Evolutionary conservation across 2,113 vertebrate species (phyloP).

Genomic region (Strix aluco): DNA sequence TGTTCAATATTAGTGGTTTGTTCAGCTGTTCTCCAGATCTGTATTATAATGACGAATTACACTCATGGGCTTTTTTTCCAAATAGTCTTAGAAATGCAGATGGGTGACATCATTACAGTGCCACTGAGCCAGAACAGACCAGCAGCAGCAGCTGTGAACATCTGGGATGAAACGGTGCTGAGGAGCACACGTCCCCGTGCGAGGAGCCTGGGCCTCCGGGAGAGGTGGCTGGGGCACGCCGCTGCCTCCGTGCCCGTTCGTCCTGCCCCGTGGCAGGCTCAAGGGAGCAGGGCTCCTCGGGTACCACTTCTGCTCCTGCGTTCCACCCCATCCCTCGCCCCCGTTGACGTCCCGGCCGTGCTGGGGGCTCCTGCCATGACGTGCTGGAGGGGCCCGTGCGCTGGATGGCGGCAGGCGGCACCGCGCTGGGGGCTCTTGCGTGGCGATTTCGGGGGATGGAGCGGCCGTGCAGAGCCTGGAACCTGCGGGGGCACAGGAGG

Average conservation of each 20-base stretch:
- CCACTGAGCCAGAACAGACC: neutral
- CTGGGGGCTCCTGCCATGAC: rapidly evolving
- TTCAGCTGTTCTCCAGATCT: neutral
- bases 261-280: neutral
- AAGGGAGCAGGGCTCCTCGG: neutral
- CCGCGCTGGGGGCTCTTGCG: neutral
- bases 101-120: neutral
- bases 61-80: neutral
- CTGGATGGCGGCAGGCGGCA: neutral
- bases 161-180: neutral
- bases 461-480: neutral
- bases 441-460: rapidly evolving
- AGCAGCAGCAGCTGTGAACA: neutral
- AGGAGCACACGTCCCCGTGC: neutral
- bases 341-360: rapidly evolving
- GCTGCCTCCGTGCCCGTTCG: neutral
- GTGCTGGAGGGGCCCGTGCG: rapidly evolving
- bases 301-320: neutral
- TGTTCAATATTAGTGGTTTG: neutral
- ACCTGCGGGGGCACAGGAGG: neutral
- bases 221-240: neutral
- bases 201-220: neutral
- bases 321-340: rapidly evolving
- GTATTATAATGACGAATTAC: neutral
- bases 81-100: neutral